These are phyloP conservation scores for Austrolebias charrua DNA, from an alignment of 2,797 vertebrate genomes.

Conservation along the genomic window DNA sequence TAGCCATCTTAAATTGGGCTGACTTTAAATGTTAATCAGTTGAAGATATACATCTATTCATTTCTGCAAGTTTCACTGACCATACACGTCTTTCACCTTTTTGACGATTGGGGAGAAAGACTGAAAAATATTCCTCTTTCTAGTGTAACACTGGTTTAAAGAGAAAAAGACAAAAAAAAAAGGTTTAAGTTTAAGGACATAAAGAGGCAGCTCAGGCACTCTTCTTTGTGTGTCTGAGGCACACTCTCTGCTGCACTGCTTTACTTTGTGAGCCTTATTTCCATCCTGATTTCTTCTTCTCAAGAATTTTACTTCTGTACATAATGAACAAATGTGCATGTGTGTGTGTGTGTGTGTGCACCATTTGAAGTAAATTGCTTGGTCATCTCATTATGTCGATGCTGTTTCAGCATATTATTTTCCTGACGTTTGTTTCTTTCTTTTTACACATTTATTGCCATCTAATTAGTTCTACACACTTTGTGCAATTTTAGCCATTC, in stretches of 20 bases:
- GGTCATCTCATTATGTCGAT: slow-evolving; percentile 43
- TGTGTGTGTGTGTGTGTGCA: slow-evolving; percentile 17
- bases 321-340: slow-evolving; percentile 63
- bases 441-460: slow-evolving; percentile 8
- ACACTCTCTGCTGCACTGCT: slow-evolving; percentile 47
- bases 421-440: neutral
- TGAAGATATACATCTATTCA: too few species aligned
- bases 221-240: slow-evolving; percentile 63
- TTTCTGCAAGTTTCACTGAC: too few species aligned
- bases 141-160: slow-evolving; percentile 26
- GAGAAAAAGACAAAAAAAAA: slow-evolving; percentile 41
- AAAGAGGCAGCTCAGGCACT: slow-evolving; percentile 55
- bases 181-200: slow-evolving; percentile 57
- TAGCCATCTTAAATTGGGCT: too few species aligned
- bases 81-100: too few species aligned
- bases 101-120: too few species aligned
- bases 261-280: slow-evolving; percentile 59
- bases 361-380: slow-evolving; percentile 59
- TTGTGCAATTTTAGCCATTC: too few species aligned
- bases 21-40: too few species aligned
- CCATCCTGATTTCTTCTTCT: slow-evolving; percentile 28
- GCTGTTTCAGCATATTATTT: too few species aligned
- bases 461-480: too few species aligned
- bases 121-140: neutral
- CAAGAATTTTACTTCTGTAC: slow-evolving; percentile 40